These are phyloP conservation scores for Micropoecilia bifurca DNA, from an alignment of 2,797 vertebrate genomes.

Conservation along the genomic window DNA sequence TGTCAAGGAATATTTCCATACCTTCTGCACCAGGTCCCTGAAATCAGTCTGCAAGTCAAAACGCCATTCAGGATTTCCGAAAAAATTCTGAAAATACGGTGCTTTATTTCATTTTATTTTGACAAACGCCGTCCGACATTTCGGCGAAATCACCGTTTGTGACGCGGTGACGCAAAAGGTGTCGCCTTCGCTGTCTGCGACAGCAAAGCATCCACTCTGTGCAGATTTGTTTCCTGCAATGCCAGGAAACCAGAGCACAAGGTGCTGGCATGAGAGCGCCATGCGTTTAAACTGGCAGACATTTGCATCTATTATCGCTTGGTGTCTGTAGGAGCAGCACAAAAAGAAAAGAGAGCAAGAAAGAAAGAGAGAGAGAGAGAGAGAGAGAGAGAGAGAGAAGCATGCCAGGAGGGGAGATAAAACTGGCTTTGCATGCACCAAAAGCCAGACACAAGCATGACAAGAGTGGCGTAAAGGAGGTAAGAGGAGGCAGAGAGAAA, in stretches of 20 bases:
- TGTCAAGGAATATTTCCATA: neutral
- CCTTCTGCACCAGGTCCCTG: neutral
- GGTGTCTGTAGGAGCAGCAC: slow-evolving; percentile 25
- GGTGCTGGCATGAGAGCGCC: slow-evolving; percentile 19
- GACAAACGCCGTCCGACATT: neutral
- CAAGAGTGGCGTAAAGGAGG: slow-evolving; percentile 48
- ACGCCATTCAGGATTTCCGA: neutral
- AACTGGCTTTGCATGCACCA: slow-evolving; percentile 40
- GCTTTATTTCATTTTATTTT: neutral
- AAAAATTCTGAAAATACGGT: neutral
- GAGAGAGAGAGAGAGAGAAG: slow-evolving; percentile 9
- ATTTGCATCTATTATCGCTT: slow-evolving; percentile 15
- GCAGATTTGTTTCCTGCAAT: slow-evolving; percentile 35
- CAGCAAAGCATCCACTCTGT: slow-evolving; percentile 36
- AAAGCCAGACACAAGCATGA: slow-evolving; percentile 45
- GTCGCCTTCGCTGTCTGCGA: slow-evolving; percentile 26
- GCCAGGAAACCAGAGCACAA: slow-evolving; percentile 21
- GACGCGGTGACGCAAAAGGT: slow-evolving; percentile 24
- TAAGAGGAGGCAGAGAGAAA: slow-evolving; percentile 40
- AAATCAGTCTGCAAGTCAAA: neutral
- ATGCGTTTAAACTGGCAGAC: slow-evolving; percentile 37
- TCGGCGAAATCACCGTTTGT: neutral
- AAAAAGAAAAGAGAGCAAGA: slow-evolving; percentile 1
- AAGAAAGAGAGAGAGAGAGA: neutral
- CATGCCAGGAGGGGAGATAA: slow-evolving; percentile 35